A percentile compares a stretch with the other conserved stretches of the same genome.
Evolutionary conservation across 2,888 invertebrate species (phyloP).

Genomic region (Plebejus melissa): DNA sequence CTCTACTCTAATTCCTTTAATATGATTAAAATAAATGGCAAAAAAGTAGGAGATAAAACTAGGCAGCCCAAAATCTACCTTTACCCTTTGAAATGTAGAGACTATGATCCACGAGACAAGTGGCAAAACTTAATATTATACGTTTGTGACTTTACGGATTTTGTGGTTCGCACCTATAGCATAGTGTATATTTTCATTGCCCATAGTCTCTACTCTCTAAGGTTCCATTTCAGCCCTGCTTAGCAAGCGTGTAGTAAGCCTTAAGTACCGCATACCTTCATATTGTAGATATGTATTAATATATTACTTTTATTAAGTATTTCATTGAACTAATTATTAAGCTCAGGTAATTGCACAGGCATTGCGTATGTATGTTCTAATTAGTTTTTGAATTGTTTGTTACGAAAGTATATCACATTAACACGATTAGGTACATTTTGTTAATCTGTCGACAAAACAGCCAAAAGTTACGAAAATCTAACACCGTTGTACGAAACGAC

Average conservation of each 20-base stretch:
- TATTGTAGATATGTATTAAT: background rate
- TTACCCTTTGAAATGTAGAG: background rate
- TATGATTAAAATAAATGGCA: too few species aligned
- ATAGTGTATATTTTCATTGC: too few species aligned
- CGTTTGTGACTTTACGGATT: background rate
- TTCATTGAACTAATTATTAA: background rate
- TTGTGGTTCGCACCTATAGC: too few species aligned
- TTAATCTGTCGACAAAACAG: background rate
- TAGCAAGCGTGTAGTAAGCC: background rate
- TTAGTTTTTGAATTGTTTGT: background rate
- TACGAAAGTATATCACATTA: conserved; percentile 3
- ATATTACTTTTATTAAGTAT: background rate
- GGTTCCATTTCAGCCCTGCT: background rate
- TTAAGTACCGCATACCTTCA: background rate
- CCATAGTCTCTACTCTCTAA: too few species aligned
- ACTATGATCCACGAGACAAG: background rate
- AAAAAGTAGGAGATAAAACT: too few species aligned
- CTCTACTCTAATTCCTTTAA: too few species aligned
- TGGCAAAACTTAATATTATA: background rate
- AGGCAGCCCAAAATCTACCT: background rate
- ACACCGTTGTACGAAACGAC: background rate
- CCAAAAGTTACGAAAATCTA: background rate
- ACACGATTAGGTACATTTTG: background rate
- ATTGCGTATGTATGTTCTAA: background rate
- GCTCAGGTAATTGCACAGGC: background rate